Percentiles rank a stretch among this genome's conserved stretches.
phyloP scores from a whole-genome alignment of 1,140 invertebrate species.

The Calephelis nemesis region DNA sequence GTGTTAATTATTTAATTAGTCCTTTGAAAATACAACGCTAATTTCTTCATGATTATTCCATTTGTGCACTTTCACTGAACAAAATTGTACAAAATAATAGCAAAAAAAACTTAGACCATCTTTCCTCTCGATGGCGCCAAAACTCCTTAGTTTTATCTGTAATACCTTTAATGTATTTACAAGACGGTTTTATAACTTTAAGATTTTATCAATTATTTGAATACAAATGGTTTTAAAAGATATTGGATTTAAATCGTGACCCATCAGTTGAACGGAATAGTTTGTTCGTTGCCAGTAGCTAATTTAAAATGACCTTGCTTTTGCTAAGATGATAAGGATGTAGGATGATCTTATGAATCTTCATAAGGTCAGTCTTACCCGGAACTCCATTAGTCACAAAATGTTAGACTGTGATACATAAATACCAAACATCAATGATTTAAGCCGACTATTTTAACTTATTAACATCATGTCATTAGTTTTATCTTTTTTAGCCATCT shows the following conservation, averaged over 20 bases:
- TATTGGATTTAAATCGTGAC: slow-evolving; percentile 4
- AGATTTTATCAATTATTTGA: too few relatives aligned
- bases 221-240: not conserved
- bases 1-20: too few relatives aligned
- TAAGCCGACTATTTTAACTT: not conserved
- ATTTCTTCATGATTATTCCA: too few relatives aligned
- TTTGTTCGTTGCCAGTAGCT: not conserved
- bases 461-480: not conserved
- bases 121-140: too few relatives aligned
- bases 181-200: too few relatives aligned
- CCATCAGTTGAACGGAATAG: not conserved
- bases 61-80: too few relatives aligned
- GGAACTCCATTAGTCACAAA: slow-evolving; percentile 45
- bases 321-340: slow-evolving; percentile 43
- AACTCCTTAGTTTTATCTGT: too few relatives aligned
- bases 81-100: too few relatives aligned
- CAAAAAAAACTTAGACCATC: too few relatives aligned
- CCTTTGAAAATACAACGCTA: too few relatives aligned
- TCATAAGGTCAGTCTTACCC: slow-evolving; percentile 47
- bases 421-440: slow-evolving; percentile 16
- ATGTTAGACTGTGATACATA: slow-evolving; percentile 24
- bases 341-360: slow-evolving; percentile 44
- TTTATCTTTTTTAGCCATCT: not conserved
- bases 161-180: too few relatives aligned
- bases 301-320: slow-evolving; percentile 30